These are phyloP conservation scores for Sarcophilus harrisii DNA, from an alignment of 2,797 vertebrate genomes.

Conservation along the genomic window DNA sequence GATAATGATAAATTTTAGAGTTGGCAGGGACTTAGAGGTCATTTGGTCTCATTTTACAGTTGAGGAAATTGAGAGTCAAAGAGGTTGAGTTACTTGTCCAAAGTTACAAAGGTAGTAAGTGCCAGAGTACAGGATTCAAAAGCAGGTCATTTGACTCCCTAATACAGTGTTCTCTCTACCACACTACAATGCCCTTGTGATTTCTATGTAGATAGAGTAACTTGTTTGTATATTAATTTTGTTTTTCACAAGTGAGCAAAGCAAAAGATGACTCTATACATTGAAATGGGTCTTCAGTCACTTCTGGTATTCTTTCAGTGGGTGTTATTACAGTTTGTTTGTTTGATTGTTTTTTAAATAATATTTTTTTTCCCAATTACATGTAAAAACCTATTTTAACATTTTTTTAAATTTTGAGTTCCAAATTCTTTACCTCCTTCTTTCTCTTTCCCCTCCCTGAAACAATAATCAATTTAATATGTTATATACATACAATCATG, in stretches of 20 bases:
- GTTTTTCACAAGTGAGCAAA: not conserved
- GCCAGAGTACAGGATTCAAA: not conserved
- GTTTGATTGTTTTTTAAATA: not conserved
- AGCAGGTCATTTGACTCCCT: not conserved
- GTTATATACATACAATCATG: not conserved
- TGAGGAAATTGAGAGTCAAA: not conserved
- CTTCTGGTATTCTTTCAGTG: not conserved
- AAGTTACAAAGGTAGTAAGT: not conserved
- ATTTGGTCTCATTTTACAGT: not conserved
- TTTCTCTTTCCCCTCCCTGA: not conserved
- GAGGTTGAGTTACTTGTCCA: not conserved
- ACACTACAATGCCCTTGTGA: not conserved
- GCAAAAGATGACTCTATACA: not conserved
- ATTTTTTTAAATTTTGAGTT: not conserved
- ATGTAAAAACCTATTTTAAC: not conserved
- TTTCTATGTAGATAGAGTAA: not conserved
- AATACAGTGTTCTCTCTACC: not conserved
- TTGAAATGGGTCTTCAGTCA: not conserved
- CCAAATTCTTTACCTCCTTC: not conserved
- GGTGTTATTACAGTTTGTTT: not conserved
- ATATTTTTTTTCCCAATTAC: not conserved
- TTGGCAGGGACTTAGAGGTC: not conserved
- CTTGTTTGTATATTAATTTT: not conserved
- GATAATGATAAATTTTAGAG: not conserved
- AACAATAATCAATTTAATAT: not conserved